Conservation (phyloP, 2,797 vertebrate species). For the Cynopterus sphinx region DNA sequence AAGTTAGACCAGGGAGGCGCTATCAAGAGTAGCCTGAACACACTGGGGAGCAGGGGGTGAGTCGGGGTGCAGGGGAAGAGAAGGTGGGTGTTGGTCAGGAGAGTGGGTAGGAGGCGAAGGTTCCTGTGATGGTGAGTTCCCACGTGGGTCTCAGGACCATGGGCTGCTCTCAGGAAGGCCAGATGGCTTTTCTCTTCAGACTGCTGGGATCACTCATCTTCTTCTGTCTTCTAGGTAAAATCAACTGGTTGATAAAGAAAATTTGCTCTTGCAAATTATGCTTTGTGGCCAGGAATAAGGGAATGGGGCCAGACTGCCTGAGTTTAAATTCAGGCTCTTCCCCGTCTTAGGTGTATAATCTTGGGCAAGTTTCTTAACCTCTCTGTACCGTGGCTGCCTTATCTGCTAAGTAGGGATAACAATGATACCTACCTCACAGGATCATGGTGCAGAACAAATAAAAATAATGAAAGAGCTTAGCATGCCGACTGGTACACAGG, state of each 20-base stretch:
- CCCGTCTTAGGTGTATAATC: neutral
- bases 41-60: neutral
- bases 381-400: neutral
- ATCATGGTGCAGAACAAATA: neutral
- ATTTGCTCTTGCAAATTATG: neutral
- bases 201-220: neutral
- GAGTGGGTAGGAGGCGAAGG: neutral
- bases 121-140: neutral
- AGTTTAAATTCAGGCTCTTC: neutral
- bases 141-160: neutral
- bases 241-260: neutral
- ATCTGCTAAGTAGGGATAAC: neutral
- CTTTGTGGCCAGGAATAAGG: neutral
- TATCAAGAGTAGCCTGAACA: neutral
- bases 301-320: neutral
- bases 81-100: neutral
- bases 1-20: neutral
- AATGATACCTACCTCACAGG: neutral
- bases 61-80: neutral
- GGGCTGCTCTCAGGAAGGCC: neutral
- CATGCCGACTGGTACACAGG: neutral
- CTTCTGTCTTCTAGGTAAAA: neutral
- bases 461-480: neutral
- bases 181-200: neutral
- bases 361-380: neutral